Percentiles rank a stretch among this genome's conserved stretches.
These are phyloP conservation scores for Enteromius fasciolatus DNA, from an alignment of 2,797 vertebrate genomes.

Conservation along the genomic window DNA sequence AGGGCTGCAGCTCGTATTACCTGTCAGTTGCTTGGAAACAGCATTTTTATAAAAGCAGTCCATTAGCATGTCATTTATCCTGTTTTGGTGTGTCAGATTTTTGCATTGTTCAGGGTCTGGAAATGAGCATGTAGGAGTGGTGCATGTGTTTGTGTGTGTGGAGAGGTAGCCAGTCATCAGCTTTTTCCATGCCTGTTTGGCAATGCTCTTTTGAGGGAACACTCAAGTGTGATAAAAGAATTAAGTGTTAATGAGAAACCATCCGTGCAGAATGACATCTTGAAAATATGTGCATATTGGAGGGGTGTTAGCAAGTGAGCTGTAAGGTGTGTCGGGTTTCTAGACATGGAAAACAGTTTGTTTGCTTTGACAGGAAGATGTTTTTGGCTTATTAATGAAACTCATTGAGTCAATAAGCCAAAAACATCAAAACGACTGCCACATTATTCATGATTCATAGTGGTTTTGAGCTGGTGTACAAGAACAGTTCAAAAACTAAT, in stretches of 20 bases:
- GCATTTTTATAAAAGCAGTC: conserved; percentile 52
- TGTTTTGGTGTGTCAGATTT: conserved; percentile 51
- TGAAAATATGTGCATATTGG: neutral
- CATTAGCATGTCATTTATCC: conserved; percentile 64
- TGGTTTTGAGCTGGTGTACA: neutral
- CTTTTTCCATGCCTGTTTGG: conserved; percentile 69
- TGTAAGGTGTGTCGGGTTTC: neutral
- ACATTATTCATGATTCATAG: neutral
- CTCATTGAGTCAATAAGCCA: neutral
- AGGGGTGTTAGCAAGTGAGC: neutral
- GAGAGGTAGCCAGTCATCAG: conserved; percentile 45
- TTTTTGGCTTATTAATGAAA: neutral
- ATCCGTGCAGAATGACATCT: neutral
- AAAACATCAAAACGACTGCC: neutral
- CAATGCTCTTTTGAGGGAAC: conserved; percentile 53
- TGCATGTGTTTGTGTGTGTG: conserved; percentile 34
- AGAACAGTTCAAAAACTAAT: neutral
- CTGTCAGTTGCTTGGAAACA: conserved; percentile 76
- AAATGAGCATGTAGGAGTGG: neutral
- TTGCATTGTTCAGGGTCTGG: conserved; percentile 54
- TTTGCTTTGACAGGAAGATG: neutral
- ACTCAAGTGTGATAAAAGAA: conserved; percentile 58
- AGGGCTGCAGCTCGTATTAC: conserved; percentile 55
- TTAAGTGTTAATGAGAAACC: conserved; percentile 61
- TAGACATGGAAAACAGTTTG: neutral